phyloP scores from a whole-genome alignment of 1,140 invertebrate species.

The Parapsyche elsis region DNA sequence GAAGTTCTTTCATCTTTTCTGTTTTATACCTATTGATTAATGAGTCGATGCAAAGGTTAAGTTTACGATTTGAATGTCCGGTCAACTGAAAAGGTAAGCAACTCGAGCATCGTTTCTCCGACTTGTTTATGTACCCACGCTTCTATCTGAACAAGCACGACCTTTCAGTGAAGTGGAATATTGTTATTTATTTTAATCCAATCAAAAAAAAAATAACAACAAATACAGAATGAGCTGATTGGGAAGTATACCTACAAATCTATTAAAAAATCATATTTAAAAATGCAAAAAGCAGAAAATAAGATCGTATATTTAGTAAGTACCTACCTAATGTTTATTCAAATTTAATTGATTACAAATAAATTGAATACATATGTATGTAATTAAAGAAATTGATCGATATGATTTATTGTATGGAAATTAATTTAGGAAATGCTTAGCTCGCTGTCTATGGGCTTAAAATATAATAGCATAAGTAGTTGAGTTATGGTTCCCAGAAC shows the following conservation, averaged over 20 bases:
- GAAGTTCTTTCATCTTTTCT: no score
- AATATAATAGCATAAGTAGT: conserved; percentile 11
- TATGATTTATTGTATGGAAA: no score
- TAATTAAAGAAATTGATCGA: no score
- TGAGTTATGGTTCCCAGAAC: conserved; percentile 45
- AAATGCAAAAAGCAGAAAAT: not conserved
- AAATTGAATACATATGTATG: no score
- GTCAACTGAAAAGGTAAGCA: conserved; percentile 35
- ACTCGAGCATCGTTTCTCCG: conserved; percentile 13
- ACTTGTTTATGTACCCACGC: conserved; percentile 49
- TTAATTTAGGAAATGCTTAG: not conserved
- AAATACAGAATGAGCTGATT: not conserved
- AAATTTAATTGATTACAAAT: no score
- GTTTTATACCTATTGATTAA: no score
- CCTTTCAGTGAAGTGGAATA: conserved; percentile 24
- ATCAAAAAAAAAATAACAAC: not conserved
- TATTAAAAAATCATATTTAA: not conserved
- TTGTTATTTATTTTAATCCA: not conserved
- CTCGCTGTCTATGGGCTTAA: conserved; percentile 17
- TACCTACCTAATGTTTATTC: no score
- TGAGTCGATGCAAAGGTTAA: conserved; percentile 2
- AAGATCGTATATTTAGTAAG: no score
- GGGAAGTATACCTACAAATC: not conserved
- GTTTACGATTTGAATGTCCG: conserved; percentile 49
- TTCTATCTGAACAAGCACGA: conserved; percentile 29